These are phyloP conservation scores for Sternotherus odoratus DNA, from an alignment of 2,797 vertebrate species.

Conservation along the genomic window DNA sequence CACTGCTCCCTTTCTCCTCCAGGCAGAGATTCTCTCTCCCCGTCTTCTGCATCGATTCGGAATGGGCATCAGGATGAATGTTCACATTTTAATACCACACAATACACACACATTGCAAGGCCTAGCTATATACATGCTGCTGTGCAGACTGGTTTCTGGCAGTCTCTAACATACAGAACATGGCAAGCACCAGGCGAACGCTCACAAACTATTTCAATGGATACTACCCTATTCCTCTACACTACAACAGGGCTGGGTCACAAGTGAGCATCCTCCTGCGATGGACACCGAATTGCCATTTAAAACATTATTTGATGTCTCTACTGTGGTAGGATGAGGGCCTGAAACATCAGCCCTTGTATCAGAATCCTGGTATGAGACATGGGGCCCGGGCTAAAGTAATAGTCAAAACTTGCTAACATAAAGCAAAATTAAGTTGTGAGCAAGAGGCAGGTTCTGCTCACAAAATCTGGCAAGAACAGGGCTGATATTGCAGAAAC, in stretches of 20 bases:
- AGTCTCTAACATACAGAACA: background rate
- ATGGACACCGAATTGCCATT: background rate
- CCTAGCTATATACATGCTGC: background rate
- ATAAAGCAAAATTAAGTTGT: no score
- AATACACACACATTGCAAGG: background rate
- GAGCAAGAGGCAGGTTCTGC: no score
- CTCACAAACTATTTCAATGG: background rate
- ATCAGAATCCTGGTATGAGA: no score
- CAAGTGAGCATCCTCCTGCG: background rate
- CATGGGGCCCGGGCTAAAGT: no score
- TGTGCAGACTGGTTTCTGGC: background rate
- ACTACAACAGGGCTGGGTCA: background rate
- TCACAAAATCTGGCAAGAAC: no score
- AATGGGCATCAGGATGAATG: background rate
- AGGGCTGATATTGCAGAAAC: no score
- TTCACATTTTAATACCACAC: background rate
- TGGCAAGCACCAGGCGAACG: background rate
- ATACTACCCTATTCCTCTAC: background rate
- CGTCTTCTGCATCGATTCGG: background rate
- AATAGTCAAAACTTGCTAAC: no score
- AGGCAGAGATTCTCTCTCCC: background rate
- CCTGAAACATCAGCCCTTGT: no score
- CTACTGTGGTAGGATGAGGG: background rate
- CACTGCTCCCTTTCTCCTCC: background rate
- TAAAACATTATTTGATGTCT: background rate